These are phyloP conservation scores for Congeria kusceri DNA, from an alignment of 2,888 invertebrate species.

Conservation along the genomic window DNA sequence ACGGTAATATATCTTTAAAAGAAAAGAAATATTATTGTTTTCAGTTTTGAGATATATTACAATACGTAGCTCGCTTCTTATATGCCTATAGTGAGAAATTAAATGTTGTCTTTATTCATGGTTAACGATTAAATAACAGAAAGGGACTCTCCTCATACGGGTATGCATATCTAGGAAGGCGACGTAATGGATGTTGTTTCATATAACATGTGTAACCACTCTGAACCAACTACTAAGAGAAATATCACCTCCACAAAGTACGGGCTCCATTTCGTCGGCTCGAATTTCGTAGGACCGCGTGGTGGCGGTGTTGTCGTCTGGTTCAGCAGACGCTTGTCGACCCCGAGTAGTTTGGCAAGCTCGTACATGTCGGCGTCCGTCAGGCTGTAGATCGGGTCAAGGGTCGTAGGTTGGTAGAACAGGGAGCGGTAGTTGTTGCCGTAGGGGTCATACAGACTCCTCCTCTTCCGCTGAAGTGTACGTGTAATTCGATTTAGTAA, in stretches of 20 bases:
- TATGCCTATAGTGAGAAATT: too few relatives aligned
- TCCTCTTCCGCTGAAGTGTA: slow-evolving; percentile 5
- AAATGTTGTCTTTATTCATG: too few relatives aligned
- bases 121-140: too few relatives aligned
- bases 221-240: too few relatives aligned
- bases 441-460: neutral
- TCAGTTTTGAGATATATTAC: too few relatives aligned
- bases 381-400: slow-evolving; percentile 16
- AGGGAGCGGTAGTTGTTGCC: slow-evolving; percentile 1
- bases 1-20: too few relatives aligned
- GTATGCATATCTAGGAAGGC: too few relatives aligned
- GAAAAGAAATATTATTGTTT: too few relatives aligned
- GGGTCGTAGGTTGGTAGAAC: slow-evolving; percentile 10
- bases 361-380: slow-evolving; percentile 22
- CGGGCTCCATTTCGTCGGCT: slow-evolving; percentile 40
- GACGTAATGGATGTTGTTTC: too few relatives aligned
- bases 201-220: too few relatives aligned
- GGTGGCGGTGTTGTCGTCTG: slow-evolving; percentile 16
- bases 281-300: slow-evolving; percentile 32
- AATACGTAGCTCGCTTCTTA: too few relatives aligned
- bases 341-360: slow-evolving; percentile 18
- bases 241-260: slow-evolving; percentile 17
- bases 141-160: too few relatives aligned
- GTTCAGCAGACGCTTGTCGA: slow-evolving; percentile 28
- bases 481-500: neutral